These are phyloP conservation scores for Potamilus streckersoni DNA, from an alignment of 1,140 invertebrate genomes.

Conservation along the genomic window DNA sequence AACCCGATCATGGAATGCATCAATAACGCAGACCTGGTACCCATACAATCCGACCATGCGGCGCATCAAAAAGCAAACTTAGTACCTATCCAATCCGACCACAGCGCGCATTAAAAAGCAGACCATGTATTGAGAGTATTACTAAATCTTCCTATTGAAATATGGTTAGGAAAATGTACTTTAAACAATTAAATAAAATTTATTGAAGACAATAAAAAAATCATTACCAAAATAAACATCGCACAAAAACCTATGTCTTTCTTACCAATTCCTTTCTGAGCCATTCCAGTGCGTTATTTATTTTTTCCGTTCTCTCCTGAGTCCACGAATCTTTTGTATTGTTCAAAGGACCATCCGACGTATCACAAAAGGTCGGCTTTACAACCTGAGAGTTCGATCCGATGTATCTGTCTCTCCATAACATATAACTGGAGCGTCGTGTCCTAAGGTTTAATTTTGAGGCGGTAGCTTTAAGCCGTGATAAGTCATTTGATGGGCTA, in stretches of 20 bases:
- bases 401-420: constrained; percentile 43
- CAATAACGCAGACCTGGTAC: no score
- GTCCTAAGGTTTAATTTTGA: constrained; percentile 29
- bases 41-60: no score
- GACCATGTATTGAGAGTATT: no score
- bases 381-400: constrained; percentile 16
- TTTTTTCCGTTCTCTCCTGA: constrained; percentile 44
- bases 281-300: constrained; percentile 49
- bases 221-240: no score
- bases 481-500: constrained; percentile 17
- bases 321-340: constrained; percentile 37
- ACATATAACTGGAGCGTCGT: constrained; percentile 38
- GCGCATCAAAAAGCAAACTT: no score
- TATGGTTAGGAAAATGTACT: no score
- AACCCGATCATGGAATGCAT: no score
- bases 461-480: constrained; percentile 35
- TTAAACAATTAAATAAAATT: no score
- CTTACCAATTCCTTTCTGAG: constrained; percentile 45
- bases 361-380: constrained; percentile 23
- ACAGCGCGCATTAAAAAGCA: no score
- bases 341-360: constrained; percentile 23
- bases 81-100: no score
- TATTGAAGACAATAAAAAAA: no score
- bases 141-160: no score
- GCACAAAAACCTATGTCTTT: neutral